Percentiles rank a stretch among this genome's conserved stretches.
phyloP scores from a whole-genome alignment of 1,140 invertebrate genomes.

The Drosophila orena region DNA sequence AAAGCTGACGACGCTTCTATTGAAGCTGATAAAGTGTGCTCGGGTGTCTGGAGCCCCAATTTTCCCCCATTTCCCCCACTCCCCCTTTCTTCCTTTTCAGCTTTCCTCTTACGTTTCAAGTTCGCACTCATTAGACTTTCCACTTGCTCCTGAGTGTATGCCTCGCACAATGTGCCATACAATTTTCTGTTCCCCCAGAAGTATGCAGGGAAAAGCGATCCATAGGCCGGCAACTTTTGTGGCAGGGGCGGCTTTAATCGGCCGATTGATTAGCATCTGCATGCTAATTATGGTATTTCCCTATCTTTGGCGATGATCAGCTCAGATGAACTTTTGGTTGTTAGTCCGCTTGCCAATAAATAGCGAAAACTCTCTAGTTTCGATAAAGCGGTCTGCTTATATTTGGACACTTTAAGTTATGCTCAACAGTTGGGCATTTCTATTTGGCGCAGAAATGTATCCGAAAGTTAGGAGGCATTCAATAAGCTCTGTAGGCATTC shows the following conservation, averaged over 20 bases:
- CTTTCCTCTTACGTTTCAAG: conserved; percentile 18
- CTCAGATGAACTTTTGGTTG: neutral
- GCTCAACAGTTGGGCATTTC: neutral
- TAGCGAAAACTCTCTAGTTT: conserved; percentile 5
- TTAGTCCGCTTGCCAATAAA: neutral
- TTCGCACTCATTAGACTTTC: conserved; percentile 3
- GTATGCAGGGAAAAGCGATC: conserved; percentile 8
- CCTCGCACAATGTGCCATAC: neutral
- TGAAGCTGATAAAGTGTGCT: conserved; percentile 33
- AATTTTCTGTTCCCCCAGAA: conserved; percentile 1
- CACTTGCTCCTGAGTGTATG: conserved; percentile 17
- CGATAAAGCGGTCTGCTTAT: neutral
- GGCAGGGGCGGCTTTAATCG: neutral
- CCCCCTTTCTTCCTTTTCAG: too few relatives aligned
- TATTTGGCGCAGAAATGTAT: neutral
- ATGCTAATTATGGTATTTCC: conserved; percentile 20
- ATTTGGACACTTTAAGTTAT: neutral
- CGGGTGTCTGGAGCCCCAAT: neutral
- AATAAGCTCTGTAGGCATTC: neutral
- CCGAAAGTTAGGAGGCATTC: too few relatives aligned
- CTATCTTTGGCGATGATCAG: neutral
- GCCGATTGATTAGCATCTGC: conserved; percentile 29
- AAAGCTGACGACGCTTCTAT: conserved; percentile 7
- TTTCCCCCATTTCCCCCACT: neutral
- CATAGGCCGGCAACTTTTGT: neutral